phyloP scores from a whole-genome alignment of 2,888 invertebrate genomes.

The Xestia sexstrigata region DNA sequence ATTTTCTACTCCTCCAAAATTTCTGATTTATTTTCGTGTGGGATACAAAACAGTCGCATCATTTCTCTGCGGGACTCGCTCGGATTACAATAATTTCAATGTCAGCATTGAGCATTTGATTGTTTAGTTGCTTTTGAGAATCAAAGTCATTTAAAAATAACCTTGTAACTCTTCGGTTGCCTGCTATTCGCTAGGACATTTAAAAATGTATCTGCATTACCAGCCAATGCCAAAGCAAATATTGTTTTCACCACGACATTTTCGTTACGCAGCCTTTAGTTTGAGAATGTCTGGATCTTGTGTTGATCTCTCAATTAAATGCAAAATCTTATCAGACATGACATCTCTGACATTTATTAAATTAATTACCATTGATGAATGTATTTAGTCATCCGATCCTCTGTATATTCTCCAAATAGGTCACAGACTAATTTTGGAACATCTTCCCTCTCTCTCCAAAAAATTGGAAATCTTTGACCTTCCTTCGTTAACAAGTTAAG shows the following conservation, averaged over 20 bases:
- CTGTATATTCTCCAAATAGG: not conserved
- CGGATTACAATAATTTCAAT: not conserved
- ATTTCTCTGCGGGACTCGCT: not conserved
- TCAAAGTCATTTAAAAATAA: not conserved
- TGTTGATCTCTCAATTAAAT: not conserved
- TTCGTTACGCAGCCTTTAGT: not conserved
- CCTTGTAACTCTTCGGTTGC: not conserved
- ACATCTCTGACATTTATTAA: not conserved
- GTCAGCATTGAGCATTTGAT: not conserved
- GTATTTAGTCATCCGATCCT: not conserved
- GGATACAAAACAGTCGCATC: not conserved
- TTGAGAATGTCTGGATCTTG: not conserved
- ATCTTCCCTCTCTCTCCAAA: not conserved
- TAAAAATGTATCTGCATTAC: not conserved
- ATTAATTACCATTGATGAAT: not conserved
- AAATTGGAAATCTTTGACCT: constrained; percentile 37
- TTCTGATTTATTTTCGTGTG: not conserved
- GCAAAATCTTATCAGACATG: not conserved
- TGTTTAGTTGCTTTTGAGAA: not conserved
- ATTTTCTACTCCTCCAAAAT: not conserved
- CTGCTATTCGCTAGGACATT: not conserved
- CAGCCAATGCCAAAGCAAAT: not conserved
- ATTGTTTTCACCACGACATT: not conserved
- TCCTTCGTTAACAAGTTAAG: constrained; percentile 45
- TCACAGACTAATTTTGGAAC: constrained; percentile 22